These are phyloP conservation scores for Hoplodrina blanda DNA, from an alignment of 2,888 invertebrate genomes.

Conservation along the genomic window DNA sequence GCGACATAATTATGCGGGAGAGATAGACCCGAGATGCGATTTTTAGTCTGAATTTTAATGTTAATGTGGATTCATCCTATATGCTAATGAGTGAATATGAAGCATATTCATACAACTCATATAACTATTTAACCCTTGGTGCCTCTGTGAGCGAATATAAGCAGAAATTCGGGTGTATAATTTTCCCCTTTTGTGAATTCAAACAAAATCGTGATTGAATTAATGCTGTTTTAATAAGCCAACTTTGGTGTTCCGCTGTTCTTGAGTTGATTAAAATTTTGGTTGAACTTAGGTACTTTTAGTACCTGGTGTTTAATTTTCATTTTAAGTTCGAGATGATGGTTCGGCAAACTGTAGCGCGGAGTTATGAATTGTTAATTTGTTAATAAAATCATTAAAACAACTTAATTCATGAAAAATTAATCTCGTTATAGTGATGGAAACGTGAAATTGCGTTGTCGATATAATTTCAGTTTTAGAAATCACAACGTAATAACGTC, in stretches of 20 bases:
- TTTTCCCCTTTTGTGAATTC: slow-evolving; percentile 64
- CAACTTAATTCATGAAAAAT: not conserved
- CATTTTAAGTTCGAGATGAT: slow-evolving; percentile 37
- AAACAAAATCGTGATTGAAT: slow-evolving; percentile 64
- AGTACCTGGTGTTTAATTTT: slow-evolving; percentile 45
- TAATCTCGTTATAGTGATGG: slow-evolving; percentile 3
- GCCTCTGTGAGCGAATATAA: slow-evolving; percentile 56
- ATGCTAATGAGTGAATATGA: slow-evolving; percentile 82
- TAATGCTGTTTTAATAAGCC: slow-evolving; percentile 55
- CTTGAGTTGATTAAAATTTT: slow-evolving; percentile 42
- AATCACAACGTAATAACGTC: not conserved
- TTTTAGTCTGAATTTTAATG: slow-evolving; percentile 84
- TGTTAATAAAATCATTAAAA: not conserved
- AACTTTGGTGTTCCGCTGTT: slow-evolving; percentile 45
- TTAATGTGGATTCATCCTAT: slow-evolving; percentile 75
- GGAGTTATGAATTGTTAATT: slow-evolving; percentile 20
- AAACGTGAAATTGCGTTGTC: slow-evolving; percentile 1
- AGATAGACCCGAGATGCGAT: slow-evolving; percentile 77
- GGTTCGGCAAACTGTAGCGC: slow-evolving; percentile 17
- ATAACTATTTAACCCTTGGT: slow-evolving; percentile 75
- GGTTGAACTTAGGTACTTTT: slow-evolving; percentile 24
- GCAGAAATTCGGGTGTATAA: slow-evolving; percentile 60
- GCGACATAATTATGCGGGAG: slow-evolving; percentile 80
- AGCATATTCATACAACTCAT: slow-evolving; percentile 74
- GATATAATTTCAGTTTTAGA: not conserved